phyloP scores from a whole-genome alignment of 2,888 invertebrate genomes.

The Scaeva pyrastri region DNA sequence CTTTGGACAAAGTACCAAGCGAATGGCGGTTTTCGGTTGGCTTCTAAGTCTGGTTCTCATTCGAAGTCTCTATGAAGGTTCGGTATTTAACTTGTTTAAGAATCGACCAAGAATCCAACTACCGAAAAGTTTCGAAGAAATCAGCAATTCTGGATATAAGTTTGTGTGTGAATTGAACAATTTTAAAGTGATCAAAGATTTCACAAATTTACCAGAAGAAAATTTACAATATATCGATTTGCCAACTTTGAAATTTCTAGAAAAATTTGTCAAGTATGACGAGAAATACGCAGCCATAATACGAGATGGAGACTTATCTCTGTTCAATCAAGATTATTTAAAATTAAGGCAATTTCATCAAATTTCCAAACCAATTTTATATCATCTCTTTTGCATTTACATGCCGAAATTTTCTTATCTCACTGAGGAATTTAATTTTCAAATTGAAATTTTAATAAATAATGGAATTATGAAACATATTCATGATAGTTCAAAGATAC shows the following conservation, averaged over 20 bases:
- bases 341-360: not conserved
- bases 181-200: no score
- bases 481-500: not conserved
- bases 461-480: not conserved
- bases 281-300: not conserved
- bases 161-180: no score
- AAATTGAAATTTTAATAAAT: not conserved
- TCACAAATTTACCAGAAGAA: not conserved
- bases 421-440: not conserved
- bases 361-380: not conserved
- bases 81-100: no score
- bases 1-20: no score
- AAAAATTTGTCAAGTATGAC: not conserved
- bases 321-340: not conserved
- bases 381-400: not conserved
- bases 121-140: no score
- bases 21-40: no score
- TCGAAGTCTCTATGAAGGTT: no score
- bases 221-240: not conserved
- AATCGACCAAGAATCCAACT: no score
- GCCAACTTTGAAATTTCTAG: not conserved
- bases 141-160: no score
- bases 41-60: no score
- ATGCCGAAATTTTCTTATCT: not conserved
- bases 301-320: not conserved